phyloP scores from a whole-genome alignment of 1,140 invertebrate genomes.

The Eupeodes corollae region DNA sequence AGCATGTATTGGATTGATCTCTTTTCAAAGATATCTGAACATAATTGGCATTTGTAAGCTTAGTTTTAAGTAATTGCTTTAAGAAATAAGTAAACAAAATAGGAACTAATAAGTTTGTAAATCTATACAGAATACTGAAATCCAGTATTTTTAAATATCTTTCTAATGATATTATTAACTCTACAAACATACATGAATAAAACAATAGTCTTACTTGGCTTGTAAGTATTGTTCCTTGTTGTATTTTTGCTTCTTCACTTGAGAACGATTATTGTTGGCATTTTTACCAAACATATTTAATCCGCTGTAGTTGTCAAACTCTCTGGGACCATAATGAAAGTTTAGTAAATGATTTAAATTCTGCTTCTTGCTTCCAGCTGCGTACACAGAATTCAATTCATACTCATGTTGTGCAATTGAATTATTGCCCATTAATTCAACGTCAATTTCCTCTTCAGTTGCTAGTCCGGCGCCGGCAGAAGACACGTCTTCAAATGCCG shows the following conservation, averaged over 20 bases:
- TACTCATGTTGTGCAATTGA: slow-evolving; percentile 39
- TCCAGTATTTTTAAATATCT: too few relatives aligned
- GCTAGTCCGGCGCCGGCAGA: slow-evolving; percentile 26
- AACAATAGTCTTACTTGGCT: slow-evolving; percentile 57
- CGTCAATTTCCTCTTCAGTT: neutral
- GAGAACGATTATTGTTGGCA: slow-evolving; percentile 27
- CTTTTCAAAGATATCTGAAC: too few relatives aligned
- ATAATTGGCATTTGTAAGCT: too few relatives aligned
- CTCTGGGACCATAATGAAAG: slow-evolving; percentile 62
- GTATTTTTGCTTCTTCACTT: slow-evolving; percentile 55
- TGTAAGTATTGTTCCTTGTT: slow-evolving; percentile 89
- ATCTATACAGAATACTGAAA: too few relatives aligned
- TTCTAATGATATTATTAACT: neutral
- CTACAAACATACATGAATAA: neutral
- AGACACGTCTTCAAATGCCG: slow-evolving; percentile 13
- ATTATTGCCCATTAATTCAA: neutral
- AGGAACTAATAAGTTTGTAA: too few relatives aligned
- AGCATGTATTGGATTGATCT: too few relatives aligned
- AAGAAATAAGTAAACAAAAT: too few relatives aligned
- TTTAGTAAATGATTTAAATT: slow-evolving; percentile 88
- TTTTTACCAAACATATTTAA: slow-evolving; percentile 13
- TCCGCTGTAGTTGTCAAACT: slow-evolving; percentile 28
- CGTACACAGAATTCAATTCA: slow-evolving; percentile 70
- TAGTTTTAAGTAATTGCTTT: too few relatives aligned
- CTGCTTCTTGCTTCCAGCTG: slow-evolving; percentile 77